Evolutionary conservation across 2,113 vertebrate genomes (phyloP).

Genomic region (Vimba vimba): DNA sequence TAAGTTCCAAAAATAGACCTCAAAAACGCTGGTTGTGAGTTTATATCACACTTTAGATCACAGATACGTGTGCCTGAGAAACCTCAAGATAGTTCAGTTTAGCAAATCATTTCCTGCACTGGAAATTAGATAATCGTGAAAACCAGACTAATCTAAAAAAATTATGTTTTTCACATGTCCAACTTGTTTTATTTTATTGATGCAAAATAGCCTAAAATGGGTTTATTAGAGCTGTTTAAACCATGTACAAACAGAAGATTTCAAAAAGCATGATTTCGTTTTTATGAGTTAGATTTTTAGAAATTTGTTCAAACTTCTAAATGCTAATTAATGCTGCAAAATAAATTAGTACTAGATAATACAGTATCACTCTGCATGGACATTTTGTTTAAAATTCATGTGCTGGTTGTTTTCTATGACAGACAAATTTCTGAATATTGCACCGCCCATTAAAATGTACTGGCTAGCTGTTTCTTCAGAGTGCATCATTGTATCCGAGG

Average conservation of each 20-base stretch:
- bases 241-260: neutral
- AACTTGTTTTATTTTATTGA: neutral
- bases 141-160: neutral
- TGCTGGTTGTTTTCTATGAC: neutral
- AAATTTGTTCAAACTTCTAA: neutral
- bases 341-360: neutral
- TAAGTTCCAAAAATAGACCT: neutral
- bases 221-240: neutral
- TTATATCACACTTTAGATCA: neutral
- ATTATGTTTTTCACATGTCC: neutral
- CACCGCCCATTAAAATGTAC: neutral
- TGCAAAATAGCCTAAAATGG: neutral
- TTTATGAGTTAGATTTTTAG: neutral
- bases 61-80: neutral
- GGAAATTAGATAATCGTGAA: neutral
- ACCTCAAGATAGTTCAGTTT: neutral
- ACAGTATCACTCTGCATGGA: neutral
- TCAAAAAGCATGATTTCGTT: neutral
- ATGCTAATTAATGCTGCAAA: neutral
- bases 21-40: neutral
- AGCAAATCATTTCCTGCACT: slow-evolving; percentile 7
- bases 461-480: neutral
- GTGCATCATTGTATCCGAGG: neutral
- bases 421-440: neutral
- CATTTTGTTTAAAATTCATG: neutral